Evolutionary conservation across 1,140 invertebrate genomes (phyloP), one percentile per base, ranked within the genome.

Genomic region (Bombus waltoni): DNA sequence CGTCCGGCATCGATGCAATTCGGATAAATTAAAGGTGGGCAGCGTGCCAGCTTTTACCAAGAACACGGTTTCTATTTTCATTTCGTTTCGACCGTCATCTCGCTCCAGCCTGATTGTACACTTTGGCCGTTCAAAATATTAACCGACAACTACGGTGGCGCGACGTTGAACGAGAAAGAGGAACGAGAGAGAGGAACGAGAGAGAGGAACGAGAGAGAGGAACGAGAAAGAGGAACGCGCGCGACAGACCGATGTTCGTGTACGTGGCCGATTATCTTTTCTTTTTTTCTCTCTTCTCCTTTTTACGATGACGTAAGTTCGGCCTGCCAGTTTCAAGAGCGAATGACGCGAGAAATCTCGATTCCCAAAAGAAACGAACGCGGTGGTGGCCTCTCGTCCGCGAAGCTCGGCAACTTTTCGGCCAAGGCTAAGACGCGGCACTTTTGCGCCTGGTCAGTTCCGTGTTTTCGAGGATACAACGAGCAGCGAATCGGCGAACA

Each of bases 311-410:
- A 93, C 92, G 92, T 83, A 89, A 87, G 65, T 84, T 84, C 77
- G 92, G 85, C 85, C 88, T 88, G 83, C 84, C 80, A 82, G 83
- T 89, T 93, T 92, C 57, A 87, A 87, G 88, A 82, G 90, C 93
- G 86, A 91, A 93, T 44, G 77, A 65, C 88, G 89, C 90, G 91
- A 92, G 91, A 87, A 59, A 42, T 89, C 85, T 86, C 77, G 47
- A 40, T 62, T 59, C 59, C 42, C 38, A 75, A 62, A 75, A 62
- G 53, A 53, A 81, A 70, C 9, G 9, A 47, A n/a, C 32, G 35
- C 32, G 32, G 32, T 32, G 32, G 32, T 62, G 22, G 15, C 6
- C 25, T 59, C n/a, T 59, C 13, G 2, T 35, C 35, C 6, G n/a
- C 74, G 13, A 78, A 59, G 65, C 62, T 70, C 28, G 44, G 8